These are phyloP conservation scores for Drosophila aff. DNA, from an alignment of 1,140 invertebrate genomes.

Conservation along the genomic window DNA sequence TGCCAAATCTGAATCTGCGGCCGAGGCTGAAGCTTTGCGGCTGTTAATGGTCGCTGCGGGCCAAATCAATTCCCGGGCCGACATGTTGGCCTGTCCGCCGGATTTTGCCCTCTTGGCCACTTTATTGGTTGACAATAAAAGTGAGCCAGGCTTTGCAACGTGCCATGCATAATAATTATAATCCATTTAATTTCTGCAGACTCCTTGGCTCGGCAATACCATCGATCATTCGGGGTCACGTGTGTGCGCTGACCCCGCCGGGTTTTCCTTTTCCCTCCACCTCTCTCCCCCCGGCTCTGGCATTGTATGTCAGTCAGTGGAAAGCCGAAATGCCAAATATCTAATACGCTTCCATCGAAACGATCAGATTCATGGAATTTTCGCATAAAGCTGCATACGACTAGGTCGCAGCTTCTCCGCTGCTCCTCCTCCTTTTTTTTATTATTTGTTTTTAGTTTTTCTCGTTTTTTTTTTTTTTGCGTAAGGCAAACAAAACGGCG, in stretches of 20 bases:
- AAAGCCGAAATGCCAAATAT: constrained; percentile 77
- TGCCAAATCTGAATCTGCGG: constrained; percentile 21
- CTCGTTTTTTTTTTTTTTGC: constrained; percentile 42
- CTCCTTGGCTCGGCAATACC: constrained; percentile 67
- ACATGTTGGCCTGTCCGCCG: constrained; percentile 50
- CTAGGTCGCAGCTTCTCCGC: constrained; percentile 33
- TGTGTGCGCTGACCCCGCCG: constrained; percentile 75
- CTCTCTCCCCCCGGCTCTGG: constrained; percentile 19
- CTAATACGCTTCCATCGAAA: constrained; percentile 79
- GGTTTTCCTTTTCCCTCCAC: constrained; percentile 10
- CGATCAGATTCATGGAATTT: constrained; percentile 81
- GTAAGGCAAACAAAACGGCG: constrained; percentile 76
- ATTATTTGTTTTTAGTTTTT: constrained; percentile 20
- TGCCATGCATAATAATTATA: constrained; percentile 78
- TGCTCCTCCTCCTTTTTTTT: constrained; percentile 13
- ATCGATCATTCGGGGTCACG: constrained; percentile 78
- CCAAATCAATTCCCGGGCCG: constrained; percentile 76
- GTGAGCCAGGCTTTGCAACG: constrained; percentile 51
- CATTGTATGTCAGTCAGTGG: constrained; percentile 73
- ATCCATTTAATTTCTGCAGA: constrained; percentile 75
- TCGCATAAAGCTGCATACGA: constrained; percentile 65
- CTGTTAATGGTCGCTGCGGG: constrained; percentile 78
- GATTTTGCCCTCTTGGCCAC: constrained; percentile 56
- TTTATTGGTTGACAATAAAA: constrained; percentile 82
- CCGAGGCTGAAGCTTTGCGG: constrained; percentile 46